Conservation (phyloP, 2,113 vertebrate genomes). For the Platysternon megacephalum region DNA sequence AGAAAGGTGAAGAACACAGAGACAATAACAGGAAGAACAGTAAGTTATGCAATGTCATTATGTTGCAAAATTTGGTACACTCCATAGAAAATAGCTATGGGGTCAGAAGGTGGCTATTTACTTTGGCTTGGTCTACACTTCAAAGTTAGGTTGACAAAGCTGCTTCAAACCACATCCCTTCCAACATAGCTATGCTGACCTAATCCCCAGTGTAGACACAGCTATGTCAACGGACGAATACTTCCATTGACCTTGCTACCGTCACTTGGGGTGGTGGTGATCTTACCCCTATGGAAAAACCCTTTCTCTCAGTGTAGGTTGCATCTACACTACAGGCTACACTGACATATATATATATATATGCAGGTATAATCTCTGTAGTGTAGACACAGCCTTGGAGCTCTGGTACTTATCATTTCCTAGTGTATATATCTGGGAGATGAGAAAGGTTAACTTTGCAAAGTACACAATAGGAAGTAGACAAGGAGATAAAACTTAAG, state of each 20-base stretch:
- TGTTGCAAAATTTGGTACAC: not conserved
- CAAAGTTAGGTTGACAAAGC: not conserved
- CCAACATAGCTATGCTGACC: not conserved
- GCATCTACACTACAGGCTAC: not conserved
- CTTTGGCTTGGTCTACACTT: not conserved
- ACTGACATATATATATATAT: not conserved
- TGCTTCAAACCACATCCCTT: not conserved
- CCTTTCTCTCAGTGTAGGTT: not conserved
- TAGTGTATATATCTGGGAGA: not conserved
- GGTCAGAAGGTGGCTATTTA: not conserved
- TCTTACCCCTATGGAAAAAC: not conserved
- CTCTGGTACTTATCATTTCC: not conserved
- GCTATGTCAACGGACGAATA: not conserved
- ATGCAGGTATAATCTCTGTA: not conserved
- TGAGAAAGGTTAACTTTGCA: not conserved
- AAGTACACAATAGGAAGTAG: not conserved
- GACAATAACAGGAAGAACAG: not conserved
- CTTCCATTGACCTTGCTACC: not conserved
- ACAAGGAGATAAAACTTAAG: not conserved
- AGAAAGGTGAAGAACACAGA: not conserved
- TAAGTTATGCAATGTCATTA: not conserved
- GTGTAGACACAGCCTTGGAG: not conserved
- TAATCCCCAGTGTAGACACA: not conserved
- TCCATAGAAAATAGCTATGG: not conserved
- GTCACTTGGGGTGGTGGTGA: not conserved